Conservation (phyloP, 2,888 invertebrate genomes). For the Himalopsyche japonica region DNA sequence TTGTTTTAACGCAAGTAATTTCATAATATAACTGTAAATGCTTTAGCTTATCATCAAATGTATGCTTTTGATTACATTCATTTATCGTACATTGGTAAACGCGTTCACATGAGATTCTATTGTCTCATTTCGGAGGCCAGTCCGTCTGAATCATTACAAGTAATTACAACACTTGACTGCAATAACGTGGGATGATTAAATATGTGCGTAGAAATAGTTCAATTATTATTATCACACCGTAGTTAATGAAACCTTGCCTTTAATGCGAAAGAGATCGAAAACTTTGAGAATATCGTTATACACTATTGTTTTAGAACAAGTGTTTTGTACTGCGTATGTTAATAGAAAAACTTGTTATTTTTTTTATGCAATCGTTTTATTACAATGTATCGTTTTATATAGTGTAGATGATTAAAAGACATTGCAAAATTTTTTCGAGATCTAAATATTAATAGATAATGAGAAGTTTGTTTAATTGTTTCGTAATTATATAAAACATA, state of each 20-base stretch:
- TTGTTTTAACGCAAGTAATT: background rate
- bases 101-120: background rate
- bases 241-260: background rate
- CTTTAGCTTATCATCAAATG: background rate
- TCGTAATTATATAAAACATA: too few species aligned
- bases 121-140: background rate
- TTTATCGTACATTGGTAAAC: background rate
- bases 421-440: too few species aligned
- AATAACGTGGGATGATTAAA: background rate
- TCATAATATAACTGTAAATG: background rate
- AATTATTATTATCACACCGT: background rate
- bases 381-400: too few species aligned
- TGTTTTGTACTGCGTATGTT: too few species aligned
- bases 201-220: background rate
- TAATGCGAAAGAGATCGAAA: background rate
- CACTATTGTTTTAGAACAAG: background rate
- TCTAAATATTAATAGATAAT: too few species aligned
- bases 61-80: background rate
- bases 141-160: background rate
- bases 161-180: background rate
- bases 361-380: too few species aligned
- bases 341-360: too few species aligned
- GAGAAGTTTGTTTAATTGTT: too few species aligned
- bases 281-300: background rate
- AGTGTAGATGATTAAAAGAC: too few species aligned